phyloP scores from a whole-genome alignment of 1,140 invertebrate genomes.

The Pteromalus puparum region DNA sequence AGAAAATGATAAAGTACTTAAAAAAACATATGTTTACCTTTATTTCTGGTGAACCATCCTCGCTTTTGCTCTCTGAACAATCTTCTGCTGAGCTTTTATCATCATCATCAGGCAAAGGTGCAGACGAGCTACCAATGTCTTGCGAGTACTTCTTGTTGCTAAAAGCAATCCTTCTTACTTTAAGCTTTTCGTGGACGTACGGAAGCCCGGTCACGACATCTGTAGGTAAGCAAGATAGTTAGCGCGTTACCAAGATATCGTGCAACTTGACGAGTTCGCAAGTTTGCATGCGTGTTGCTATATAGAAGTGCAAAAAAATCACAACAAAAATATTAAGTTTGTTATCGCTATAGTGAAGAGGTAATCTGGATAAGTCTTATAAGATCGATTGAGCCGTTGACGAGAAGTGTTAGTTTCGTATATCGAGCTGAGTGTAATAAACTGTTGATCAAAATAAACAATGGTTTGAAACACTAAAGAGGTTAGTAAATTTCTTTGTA shows the following conservation, averaged over 20 bases:
- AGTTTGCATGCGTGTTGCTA: neutral
- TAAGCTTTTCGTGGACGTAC: neutral
- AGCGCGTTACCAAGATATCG: neutral
- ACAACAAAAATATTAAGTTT: neutral
- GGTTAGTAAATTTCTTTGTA: too few species aligned
- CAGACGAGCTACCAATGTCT: too few species aligned
- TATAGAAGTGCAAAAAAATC: neutral
- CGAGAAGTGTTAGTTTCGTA: neutral
- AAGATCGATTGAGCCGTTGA: neutral
- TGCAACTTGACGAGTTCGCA: neutral
- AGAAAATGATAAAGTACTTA: too few species aligned
- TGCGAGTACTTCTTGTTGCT: too few species aligned
- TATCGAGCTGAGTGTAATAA: neutral
- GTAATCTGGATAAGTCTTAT: neutral
- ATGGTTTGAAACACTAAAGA: neutral
- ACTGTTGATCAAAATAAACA: neutral
- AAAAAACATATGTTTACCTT: too few species aligned
- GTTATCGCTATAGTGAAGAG: neutral
- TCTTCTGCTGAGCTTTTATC: too few species aligned
- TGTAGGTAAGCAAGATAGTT: neutral
- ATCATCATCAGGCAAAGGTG: too few species aligned
- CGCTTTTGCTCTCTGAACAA: too few species aligned
- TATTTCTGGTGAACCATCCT: too few species aligned
- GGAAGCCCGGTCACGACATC: constrained; percentile 1
- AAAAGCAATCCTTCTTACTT: too few species aligned